Percentiles rank a stretch among this genome's conserved stretches.
phyloP scores from a whole-genome alignment of 2,797 vertebrate genomes.

The Dallia pectoralis region DNA sequence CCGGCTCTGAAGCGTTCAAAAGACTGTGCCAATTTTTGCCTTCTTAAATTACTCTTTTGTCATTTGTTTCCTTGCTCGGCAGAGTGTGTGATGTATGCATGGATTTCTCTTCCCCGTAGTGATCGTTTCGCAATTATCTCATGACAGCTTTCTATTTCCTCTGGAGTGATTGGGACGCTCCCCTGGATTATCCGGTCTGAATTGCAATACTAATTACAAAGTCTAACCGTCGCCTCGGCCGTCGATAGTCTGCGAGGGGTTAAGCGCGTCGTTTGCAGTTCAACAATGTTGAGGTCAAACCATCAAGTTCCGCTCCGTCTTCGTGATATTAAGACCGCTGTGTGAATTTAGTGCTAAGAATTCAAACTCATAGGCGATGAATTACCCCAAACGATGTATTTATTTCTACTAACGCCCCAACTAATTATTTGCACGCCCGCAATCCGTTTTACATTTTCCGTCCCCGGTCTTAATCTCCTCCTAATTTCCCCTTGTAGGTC shows the following conservation, averaged over 20 bases:
- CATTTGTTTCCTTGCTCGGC: conserved; percentile 50
- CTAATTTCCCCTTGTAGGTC: conserved; percentile 38
- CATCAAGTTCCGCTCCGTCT: conserved; percentile 61
- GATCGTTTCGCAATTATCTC: conserved; percentile 73
- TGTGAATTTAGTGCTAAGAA: conserved; percentile 36
- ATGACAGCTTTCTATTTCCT: conserved; percentile 76
- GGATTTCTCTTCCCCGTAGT: conserved; percentile 57
- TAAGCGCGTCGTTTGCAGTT: conserved; percentile 87
- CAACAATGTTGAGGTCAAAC: conserved; percentile 79
- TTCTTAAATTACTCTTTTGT: conserved; percentile 52
- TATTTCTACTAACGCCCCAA: conserved; percentile 19
- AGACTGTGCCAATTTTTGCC: conserved; percentile 58
- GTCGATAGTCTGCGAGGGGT: conserved; percentile 98
- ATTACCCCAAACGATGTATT: background rate
- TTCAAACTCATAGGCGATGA: conserved; percentile 20
- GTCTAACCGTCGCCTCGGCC: conserved; percentile 90
- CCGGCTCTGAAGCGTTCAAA: conserved; percentile 52
- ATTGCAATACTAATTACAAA: conserved; percentile 97
- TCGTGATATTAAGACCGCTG: conserved; percentile 45
- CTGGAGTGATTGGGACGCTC: conserved; percentile 88
- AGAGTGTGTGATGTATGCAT: conserved; percentile 60
- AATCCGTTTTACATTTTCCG: conserved; percentile 24
- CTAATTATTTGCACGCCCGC: conserved; percentile 23
- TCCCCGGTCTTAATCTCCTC: conserved; percentile 17
- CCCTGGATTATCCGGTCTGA: conserved; percentile 83